Evolutionary conservation across 2,888 invertebrate species (phyloP), one percentile per base, ranked within the genome.

Genomic region (Julus scandinavius): DNA sequence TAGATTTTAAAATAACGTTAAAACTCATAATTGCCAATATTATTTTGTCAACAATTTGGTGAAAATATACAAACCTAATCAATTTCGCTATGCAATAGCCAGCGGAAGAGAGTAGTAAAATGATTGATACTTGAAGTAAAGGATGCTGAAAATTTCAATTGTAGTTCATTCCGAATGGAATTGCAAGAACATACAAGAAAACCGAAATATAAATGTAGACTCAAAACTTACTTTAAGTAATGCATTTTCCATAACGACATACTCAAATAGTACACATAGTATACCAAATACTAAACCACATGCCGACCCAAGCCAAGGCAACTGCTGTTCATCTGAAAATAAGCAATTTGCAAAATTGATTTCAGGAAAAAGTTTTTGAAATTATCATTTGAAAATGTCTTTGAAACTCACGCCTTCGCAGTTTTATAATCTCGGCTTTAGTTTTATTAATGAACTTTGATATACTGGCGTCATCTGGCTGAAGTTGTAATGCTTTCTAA

Each of bases 231-330:
- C 87, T 58, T 50, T 29, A 38, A 87, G 88, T 88, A 88, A 89
- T 84, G 9, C 86, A 86, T 87, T 63, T 87, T 80, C 9, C 40
- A 86, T 45, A 38, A 80, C 6, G 13, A 85, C 72, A 84, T 86
- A 88, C 45, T 88, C 86, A 72, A 88, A 86, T 13, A 88, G 54
- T n/a, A 88, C 45, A 45, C 58, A 49, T n/a, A 86, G 54, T 89
- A 95, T 95, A 49, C 96, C 96, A 89, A 95, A 91, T 89, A 95
- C 94, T 88, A 96, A 94, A 11, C 96, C 96, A 90, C 96, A 92
- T 87, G 95, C 95, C 89, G 96, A 95, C 90, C 96, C 95, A 80
- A 96, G 93, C 96, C 96, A 96, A 85, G 96, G 95, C 89, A 95
- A 93, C 91, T 95, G 95, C 91, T 95, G 94, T 91, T 95, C 95